Base-by-base conservation (phyloP, 1,140 invertebrate species). In the Littorina saxatilis region DNA sequence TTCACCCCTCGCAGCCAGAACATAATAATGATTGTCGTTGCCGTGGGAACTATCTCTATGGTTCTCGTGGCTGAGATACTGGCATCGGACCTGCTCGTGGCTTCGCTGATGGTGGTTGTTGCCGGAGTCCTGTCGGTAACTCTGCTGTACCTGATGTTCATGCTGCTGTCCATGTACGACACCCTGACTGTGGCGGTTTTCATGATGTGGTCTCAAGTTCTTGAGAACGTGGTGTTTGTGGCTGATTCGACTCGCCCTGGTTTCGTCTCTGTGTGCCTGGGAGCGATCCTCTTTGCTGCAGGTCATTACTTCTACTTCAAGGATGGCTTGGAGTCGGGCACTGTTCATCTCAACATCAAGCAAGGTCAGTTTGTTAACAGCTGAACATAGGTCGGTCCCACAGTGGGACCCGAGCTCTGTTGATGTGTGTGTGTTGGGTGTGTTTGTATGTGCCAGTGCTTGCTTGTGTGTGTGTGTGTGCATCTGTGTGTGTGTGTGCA, bases 281-380 rank as follows among this genome's bases (percentile, higher is more conserved):
- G 76, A 9, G 76, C 76, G 9, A 37, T 27, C 2, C 55, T 78
- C 17, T 78, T 78, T 27, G 76, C 76, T 27, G 35, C 13, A 1
- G 76, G 76, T 43, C 76, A 78, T 39, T 78, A 78, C 55, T 23
- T 43, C n/a, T 78, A 78, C 55, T 78, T 78, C 76, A 63, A 66
- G 58, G 76, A 78, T 20, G 76, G 76, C 2, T 27, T 78, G 76
- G 76, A 78, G 3, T 61, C 76, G 4, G 76, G 76, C n/a, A 66
- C 76, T 37, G 58, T 78, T n/a, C 76, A 78, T 20, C 76, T 78
- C 55, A 78, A 78, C 55, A 78, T 78, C 55, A 78, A 78, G 27
- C 52, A 61, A 43, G 76, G 76, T 78, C 2, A 43, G 76, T 55
- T 37, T 73, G 66, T n/a, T n/a, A n/a, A n/a, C n/a, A n/a, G n/a